A percentile compares a stretch with the other conserved stretches of the same genome.
These are phyloP conservation scores for Drosophila longiperda DNA, from an alignment of 2,888 invertebrate species.

Conservation along the genomic window DNA sequence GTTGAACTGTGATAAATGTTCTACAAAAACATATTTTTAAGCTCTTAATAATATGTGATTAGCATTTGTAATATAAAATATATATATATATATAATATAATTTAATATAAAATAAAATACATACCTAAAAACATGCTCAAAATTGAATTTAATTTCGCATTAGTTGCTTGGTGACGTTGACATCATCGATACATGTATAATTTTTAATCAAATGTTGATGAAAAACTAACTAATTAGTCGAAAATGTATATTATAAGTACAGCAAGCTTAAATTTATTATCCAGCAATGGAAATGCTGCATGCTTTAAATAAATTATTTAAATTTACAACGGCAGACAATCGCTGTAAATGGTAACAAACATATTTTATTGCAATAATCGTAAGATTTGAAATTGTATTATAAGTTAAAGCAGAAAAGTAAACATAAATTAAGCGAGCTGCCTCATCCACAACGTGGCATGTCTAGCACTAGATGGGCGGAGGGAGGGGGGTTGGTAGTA, in stretches of 20 bases:
- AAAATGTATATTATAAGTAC: neutral
- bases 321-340: slow-evolving; percentile 19
- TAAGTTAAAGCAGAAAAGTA: slow-evolving; percentile 48
- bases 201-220: neutral
- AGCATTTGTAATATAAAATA: neutral
- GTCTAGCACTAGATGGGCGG: neutral
- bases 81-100: neutral
- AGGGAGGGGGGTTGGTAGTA: neutral
- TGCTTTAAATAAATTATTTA: slow-evolving; percentile 9
- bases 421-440: slow-evolving; percentile 49
- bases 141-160: too few species aligned
- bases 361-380: slow-evolving; percentile 33
- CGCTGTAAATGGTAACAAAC: neutral
- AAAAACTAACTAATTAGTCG: neutral
- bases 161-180: too few species aligned
- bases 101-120: too few species aligned
- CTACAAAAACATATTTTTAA: neutral
- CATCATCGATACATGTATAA: too few species aligned
- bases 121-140: too few species aligned
- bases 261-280: neutral
- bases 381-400: slow-evolving; percentile 49
- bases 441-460: slow-evolving; percentile 46
- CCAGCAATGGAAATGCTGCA: neutral
- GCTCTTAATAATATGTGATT: neutral
- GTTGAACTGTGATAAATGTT: neutral